Conservation (phyloP, 2,888 invertebrate species). For the Tiliacea citrago region DNA sequence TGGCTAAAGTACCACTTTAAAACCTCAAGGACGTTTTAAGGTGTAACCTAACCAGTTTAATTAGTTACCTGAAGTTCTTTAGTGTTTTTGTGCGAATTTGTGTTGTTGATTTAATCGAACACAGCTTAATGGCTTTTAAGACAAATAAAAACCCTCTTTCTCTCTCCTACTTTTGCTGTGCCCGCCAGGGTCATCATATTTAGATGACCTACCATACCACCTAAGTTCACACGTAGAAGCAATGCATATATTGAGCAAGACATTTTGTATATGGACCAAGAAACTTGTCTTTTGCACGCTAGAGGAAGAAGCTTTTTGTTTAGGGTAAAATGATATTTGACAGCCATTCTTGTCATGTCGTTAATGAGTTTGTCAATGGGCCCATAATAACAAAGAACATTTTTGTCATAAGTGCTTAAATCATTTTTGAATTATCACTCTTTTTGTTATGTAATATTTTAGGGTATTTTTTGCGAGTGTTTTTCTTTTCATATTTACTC, state of each 20-base stretch:
- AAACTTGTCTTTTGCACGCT: background rate
- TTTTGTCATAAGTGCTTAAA: background rate
- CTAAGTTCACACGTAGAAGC: no score
- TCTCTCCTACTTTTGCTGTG: no score
- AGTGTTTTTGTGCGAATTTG: slow-evolving; percentile 7
- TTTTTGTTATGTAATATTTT: background rate
- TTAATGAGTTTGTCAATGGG: background rate
- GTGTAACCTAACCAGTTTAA: slow-evolving; percentile 35
- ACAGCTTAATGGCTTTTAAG: no score
- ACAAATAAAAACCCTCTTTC: no score
- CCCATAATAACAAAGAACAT: background rate
- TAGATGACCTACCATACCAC: no score
- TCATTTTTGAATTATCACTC: background rate
- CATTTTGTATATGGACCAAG: background rate
- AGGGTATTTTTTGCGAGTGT: background rate
- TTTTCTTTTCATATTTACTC: background rate
- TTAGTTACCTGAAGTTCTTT: slow-evolving; percentile 33
- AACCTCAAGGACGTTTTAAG: slow-evolving; percentile 28
- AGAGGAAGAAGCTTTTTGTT: background rate
- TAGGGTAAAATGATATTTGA: background rate
- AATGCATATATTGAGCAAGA: no score
- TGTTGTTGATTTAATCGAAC: background rate
- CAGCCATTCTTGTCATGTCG: background rate
- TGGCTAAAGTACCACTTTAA: slow-evolving; percentile 39
- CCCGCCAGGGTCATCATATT: no score